These are phyloP conservation scores for Craterocephalus amniculus DNA, from an alignment of 2,797 vertebrate genomes.

Conservation along the genomic window DNA sequence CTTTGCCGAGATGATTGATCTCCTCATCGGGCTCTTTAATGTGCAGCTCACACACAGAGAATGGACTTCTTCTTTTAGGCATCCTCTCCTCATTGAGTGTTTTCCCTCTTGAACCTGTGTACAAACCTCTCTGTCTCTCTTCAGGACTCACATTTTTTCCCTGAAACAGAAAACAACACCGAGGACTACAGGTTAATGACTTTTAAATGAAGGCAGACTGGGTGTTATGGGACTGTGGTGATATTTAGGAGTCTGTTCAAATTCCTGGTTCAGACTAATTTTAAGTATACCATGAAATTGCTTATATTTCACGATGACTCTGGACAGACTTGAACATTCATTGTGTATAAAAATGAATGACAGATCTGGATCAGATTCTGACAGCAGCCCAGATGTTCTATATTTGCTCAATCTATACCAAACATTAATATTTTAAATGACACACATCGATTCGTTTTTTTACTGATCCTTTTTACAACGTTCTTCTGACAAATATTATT, in stretches of 20 bases:
- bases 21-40: constrained; percentile 67
- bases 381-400: constrained; percentile 19
- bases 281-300: constrained; percentile 7
- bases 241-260: background rate
- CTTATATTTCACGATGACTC: constrained; percentile 6
- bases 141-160: constrained; percentile 10
- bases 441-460: background rate
- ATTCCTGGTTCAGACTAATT: background rate
- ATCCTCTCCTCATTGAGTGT: constrained; percentile 18
- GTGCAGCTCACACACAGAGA: constrained; percentile 57
- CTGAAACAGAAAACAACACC: constrained; percentile 58
- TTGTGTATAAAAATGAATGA: constrained; percentile 25
- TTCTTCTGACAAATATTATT: background rate
- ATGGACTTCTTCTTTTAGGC: constrained; percentile 32
- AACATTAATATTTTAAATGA: background rate
- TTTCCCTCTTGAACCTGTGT: constrained; percentile 25
- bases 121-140: constrained; percentile 16
- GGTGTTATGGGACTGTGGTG: background rate
- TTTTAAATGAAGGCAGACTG: background rate
- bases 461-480: background rate
- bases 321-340: constrained; percentile 37
- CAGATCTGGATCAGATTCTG: constrained; percentile 16
- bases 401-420: background rate
- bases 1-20: constrained; percentile 23
- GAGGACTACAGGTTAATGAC: background rate